Percentiles rank a stretch among this genome's conserved stretches.
phyloP scores from a whole-genome alignment of 2,888 invertebrate genomes.

The Coenonympha glycerion region DNA sequence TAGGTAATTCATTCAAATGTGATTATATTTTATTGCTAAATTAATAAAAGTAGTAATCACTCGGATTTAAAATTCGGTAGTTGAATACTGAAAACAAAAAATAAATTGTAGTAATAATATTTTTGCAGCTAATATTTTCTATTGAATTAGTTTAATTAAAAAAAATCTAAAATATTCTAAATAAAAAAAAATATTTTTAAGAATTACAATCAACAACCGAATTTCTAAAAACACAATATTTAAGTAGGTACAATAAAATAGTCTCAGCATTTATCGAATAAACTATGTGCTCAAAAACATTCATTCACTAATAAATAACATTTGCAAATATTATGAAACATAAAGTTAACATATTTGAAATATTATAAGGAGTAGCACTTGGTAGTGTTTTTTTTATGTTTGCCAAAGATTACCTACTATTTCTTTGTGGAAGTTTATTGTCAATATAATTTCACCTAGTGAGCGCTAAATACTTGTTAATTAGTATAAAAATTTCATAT shows the following conservation, averaged over 20 bases:
- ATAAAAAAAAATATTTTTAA: no score
- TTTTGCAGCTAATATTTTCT: not conserved
- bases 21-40: slow-evolving; percentile 4
- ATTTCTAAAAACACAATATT: not conserved
- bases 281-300: not conserved
- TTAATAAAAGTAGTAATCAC: not conserved
- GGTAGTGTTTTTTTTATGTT: not conserved
- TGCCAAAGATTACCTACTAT: not conserved
- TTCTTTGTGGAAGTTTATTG: not conserved
- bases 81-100: not conserved
- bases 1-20: slow-evolving; percentile 2
- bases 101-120: not conserved
- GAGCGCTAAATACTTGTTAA: not conserved
- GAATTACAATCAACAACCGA: not conserved
- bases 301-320: not conserved
- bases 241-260: not conserved
- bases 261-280: no score
- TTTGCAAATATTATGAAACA: not conserved
- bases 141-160: no score
- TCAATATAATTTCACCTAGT: not conserved
- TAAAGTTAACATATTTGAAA: slow-evolving; percentile 1
- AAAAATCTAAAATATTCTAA: no score
- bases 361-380: not conserved
- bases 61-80: not conserved
- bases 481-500: no score